Base-by-base conservation (phyloP, 1,140 invertebrate genomes). In the Brachystomella parvula region DNA sequence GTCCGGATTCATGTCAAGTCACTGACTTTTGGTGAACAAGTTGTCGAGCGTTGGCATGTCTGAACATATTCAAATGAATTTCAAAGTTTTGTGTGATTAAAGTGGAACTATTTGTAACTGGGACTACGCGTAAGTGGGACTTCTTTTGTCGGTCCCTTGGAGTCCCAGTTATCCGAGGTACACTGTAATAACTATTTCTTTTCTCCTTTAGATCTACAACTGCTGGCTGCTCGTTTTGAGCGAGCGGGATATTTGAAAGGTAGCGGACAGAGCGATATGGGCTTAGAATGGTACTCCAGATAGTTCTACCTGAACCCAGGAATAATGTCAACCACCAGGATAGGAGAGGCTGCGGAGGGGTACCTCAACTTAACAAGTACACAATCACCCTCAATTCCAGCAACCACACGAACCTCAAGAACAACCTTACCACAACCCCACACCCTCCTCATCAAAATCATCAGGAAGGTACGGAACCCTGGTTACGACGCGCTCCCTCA, bases 221-320 rank as follows among this genome's bases (percentile, higher is more conserved):
- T 9, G 15, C 44, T 47, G 12, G 15, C 12, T n/a, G 12, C n/a
- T n/a, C n/a, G 44, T 47, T n/a, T 47, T n/a, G 44, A n/a, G 44
- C n/a, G 44, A 15, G 15, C n/a, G 44, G 9, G 12, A 24, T 26
- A 56, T 21, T 26, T 56, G n/a, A 21, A 26, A 21, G 28, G 12
- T 44, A 56, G 12, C 6, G 53, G 61, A 62, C 29, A 24, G 35
- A 28, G 49, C 49, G 49, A 53, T 53, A 53, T 53, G 49, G 49
- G 24, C 49, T 30, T 56, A 73, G 57, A 63, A 74, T 74, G 73
- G 73, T 74, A 35, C 66, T 74, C 17, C 73, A 74, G 69, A 70
- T 74, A 74, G 71, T 71, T 15, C 66, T 74, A 35, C 73, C 73
- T n/a, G 67, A 72, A 39, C 73, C 73, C 28, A 65, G 64, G 47